Base-by-base conservation (phyloP, 2,888 invertebrate species). In the Drosophila maculinotata region DNA sequence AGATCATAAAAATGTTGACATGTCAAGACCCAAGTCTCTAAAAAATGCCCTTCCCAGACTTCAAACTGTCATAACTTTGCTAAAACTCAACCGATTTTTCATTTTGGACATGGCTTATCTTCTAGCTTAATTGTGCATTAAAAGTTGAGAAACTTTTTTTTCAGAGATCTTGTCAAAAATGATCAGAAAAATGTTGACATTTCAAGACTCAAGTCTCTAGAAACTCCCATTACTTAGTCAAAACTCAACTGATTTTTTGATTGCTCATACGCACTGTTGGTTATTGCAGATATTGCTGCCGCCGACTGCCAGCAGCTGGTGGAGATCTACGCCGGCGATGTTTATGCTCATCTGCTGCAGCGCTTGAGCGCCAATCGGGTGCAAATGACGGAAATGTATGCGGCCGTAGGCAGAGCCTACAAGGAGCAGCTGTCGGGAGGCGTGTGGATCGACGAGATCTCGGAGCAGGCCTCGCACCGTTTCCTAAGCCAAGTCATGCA, bases 391-490 rank as follows among this genome's bases (percentile, higher is more conserved):
- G 76, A 89, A 36, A 76, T 91, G 77, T 91, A 90, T 35, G 78
- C 87, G 3, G 74, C 73, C n/a, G 72, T 91, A 10, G 91, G 90
- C 2, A 76, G 74, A 23, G 67, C 80, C 23, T 90, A 90, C 52
- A 87, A 87, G 33, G 75, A 83, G 3, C 79, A 89, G n/a, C 62
- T 90, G 17, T 65, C 68, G 3, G 49, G 71, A 30, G 89, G 85
- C 3, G 33, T 79, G 0, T 91, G 91, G 91, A 87, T 91, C 36
- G 91, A 91, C 47, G 91, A 91, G 65, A 89, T 91, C 42, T 88
- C 91, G 0, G 75, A 80, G 41, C 83, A 89, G 48, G 85, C 88
- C 30, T 90, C 91, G 0, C 88, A 86, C 20, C 76, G 80, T 3
- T 90, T 90, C 39, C 69, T 90, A 8, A 83, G 87, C 1, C 81